A percentile compares a stretch with the other conserved stretches of the same genome.
Conservation (phyloP, 2,888 invertebrate genomes). For the Cartodere bifasciata region DNA sequence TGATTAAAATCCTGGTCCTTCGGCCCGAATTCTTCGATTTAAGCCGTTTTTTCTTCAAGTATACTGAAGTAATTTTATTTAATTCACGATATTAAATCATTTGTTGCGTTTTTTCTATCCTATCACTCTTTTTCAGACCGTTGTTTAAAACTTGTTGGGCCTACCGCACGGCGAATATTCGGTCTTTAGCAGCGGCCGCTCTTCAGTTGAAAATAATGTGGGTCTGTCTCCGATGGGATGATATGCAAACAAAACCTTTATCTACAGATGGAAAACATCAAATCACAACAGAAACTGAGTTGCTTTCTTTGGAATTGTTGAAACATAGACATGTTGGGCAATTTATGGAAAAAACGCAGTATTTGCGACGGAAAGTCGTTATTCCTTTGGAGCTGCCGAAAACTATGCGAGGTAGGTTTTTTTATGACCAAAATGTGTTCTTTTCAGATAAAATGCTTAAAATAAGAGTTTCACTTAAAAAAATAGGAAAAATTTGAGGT, state of each 20-base stretch:
- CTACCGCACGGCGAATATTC: constrained; percentile 75
- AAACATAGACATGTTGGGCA: constrained; percentile 81
- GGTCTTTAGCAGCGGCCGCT: constrained; percentile 74
- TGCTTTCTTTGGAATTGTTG: constrained; percentile 81
- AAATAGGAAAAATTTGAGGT: no score
- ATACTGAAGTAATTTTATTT: no score
- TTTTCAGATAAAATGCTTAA: constrained; percentile 1
- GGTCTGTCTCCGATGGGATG: constrained; percentile 93
- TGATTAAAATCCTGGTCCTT: no score
- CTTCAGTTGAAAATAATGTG: constrained; percentile 84
- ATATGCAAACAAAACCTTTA: constrained; percentile 77
- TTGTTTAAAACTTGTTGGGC: constrained; percentile 87
- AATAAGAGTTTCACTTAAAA: no score
- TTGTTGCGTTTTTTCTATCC: no score
- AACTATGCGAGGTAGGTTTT: constrained; percentile 62
- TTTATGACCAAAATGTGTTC: constrained; percentile 2
- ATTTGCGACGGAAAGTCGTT: constrained; percentile 83
- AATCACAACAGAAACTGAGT: constrained; percentile 92
- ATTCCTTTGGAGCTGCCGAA: constrained; percentile 89
- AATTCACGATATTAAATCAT: no score
- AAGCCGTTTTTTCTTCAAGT: no score
- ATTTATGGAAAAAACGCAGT: constrained; percentile 82
- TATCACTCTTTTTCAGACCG: no score
- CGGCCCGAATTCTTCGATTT: no score
- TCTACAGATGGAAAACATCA: constrained; percentile 80